Evolutionary conservation across 2,888 invertebrate species (phyloP), one percentile per base, ranked within the genome.

Genomic region (Agrochola litura): DNA sequence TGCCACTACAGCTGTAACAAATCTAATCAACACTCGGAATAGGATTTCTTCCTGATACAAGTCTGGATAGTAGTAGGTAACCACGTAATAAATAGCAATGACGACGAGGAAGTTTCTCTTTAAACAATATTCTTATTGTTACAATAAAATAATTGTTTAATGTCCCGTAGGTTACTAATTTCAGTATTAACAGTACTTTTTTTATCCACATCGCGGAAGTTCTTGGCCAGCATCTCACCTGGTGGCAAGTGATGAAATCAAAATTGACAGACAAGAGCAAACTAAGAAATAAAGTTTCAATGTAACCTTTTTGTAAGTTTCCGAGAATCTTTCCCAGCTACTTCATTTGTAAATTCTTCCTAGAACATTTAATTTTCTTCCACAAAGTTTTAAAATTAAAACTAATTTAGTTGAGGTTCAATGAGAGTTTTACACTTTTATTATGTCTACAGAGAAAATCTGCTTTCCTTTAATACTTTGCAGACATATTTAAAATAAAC

Each of bases 381-480:
- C 25, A 65, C 65, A 58, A 83, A 80, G 54, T 83, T 79, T 73
- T 37, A 68, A 76, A 79, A 83, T 83, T 83, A 72, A 79, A 83
- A 80, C 74, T 69, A 74, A 80, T 83, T 83, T 74, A 83, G 79
- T 72, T 68, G 65, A 69, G 60, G 73, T 71, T 65, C 63, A 83
- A 79, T 79, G 79, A 64, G 60, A 74, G 65, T 76, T 77, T 77
- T 56, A 71, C 60, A 56, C 63, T 83, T 83, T 83, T 76, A 68
- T 70, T 78, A 67, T 76, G 49, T 60, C 67, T 68, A 60, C 61
- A 64, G 16, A 69, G 56, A 63, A 74, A 78, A 75, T 68, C 52
- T 68, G 56, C 14, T 78, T 64, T 65, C 14, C 37, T 71, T 65
- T 67, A 67, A 71, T 67, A 73, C 41, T 30, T 52, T n/a, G 19